phyloP scores from a whole-genome alignment of 2,113 vertebrate species.

The Leptosomus discolor region DNA sequence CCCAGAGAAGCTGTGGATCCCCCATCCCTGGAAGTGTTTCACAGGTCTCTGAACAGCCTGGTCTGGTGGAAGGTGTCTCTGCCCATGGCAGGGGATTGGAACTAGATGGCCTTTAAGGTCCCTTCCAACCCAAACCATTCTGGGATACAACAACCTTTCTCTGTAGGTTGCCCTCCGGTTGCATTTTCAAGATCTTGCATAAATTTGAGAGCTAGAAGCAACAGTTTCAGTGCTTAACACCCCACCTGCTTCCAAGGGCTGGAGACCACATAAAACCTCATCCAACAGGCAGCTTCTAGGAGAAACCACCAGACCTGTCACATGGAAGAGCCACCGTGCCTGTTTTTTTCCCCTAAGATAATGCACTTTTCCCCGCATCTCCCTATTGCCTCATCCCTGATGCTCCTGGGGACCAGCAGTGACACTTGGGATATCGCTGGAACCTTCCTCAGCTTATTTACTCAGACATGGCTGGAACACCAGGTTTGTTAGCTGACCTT shows the following conservation, averaged over 20 bases:
- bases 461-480: accelerated
- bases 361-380: background rate
- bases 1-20: too few relatives aligned
- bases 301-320: background rate
- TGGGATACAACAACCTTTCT: background rate
- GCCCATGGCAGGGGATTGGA: too few relatives aligned
- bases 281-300: background rate
- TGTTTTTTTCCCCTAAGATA: background rate
- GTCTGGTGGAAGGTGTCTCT: too few relatives aligned
- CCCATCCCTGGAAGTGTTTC: too few relatives aligned
- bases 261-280: background rate
- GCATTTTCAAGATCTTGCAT: background rate
- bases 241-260: background rate
- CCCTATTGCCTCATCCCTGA: background rate
- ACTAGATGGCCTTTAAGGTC: too few relatives aligned
- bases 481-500: background rate
- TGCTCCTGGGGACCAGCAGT: background rate
- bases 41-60: too few relatives aligned
- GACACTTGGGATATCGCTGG: accelerated
- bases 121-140: too few relatives aligned
- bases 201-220: background rate
- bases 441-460: background rate
- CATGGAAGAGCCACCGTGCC: background rate
- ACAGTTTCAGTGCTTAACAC: background rate
- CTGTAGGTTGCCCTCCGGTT: background rate